phyloP scores from a whole-genome alignment of 2,797 vertebrate species.

The Chrosomus eos region DNA sequence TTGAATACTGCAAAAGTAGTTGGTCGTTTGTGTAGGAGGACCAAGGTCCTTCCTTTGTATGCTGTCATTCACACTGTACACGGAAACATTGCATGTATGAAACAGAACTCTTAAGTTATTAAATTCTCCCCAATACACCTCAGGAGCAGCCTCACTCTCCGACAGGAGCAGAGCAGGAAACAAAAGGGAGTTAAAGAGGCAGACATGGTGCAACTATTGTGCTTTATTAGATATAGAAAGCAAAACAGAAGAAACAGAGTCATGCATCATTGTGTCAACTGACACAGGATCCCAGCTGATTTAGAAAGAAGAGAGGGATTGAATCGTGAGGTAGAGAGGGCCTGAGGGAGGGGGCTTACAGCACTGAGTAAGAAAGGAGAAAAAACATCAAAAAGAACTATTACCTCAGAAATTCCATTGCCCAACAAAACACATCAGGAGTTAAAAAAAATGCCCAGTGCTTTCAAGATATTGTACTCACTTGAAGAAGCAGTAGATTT shows the following conservation, averaged over 20 bases:
- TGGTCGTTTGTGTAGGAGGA: conserved; percentile 3
- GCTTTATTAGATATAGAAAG: conserved; percentile 82
- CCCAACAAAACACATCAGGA: conserved; percentile 36
- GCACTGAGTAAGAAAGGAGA: conserved; percentile 65
- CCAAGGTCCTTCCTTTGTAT: conserved; percentile 14
- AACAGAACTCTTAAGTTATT: conserved; percentile 18
- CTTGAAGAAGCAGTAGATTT: not conserved
- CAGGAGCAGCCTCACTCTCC: not conserved
- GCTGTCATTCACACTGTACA: conserved; percentile 9
- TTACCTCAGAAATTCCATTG: conserved; percentile 65
- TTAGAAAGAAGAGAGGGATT: conserved; percentile 43
- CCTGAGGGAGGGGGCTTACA: conserved; percentile 65
- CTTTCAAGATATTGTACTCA: conserved; percentile 11
- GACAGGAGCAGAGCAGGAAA: not conserved
- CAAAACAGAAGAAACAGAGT: conserved; percentile 78
- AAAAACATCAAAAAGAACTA: conserved; percentile 65
- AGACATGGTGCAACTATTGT: conserved; percentile 68
- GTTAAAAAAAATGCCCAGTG: conserved; percentile 8
- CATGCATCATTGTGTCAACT: conserved; percentile 76
- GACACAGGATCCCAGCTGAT: conserved; percentile 71
- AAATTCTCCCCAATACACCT: conserved; percentile 23
- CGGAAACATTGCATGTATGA: conserved; percentile 11
- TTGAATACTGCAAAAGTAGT: conserved; percentile 40
- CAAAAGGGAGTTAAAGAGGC: conserved; percentile 21
- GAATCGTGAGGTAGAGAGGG: conserved; percentile 77